phyloP scores from a whole-genome alignment of 2,797 vertebrate species.

The Okamejei kenojei region DNA sequence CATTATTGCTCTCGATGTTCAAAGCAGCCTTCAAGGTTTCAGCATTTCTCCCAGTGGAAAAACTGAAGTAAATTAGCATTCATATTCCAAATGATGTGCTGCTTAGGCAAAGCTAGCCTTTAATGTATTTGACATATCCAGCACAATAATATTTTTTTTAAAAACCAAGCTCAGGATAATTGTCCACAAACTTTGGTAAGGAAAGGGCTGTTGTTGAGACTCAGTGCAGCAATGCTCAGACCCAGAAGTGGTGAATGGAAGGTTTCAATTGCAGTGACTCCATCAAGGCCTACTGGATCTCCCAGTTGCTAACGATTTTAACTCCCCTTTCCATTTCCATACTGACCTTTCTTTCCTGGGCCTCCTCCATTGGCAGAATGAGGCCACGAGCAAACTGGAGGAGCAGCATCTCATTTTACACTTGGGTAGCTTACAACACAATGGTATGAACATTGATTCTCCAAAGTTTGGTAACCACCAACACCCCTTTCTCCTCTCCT shows the following conservation, averaged over 20 bases:
- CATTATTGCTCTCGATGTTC: conserved; percentile 27
- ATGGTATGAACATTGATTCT: too few relatives aligned
- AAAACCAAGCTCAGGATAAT: not conserved
- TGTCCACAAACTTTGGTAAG: not conserved
- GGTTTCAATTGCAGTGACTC: not conserved
- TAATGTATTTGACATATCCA: conserved; percentile 18
- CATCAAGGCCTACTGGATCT: too few relatives aligned
- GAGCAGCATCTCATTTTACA: too few relatives aligned
- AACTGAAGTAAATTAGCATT: conserved; percentile 28
- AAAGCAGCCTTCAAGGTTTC: conserved; percentile 19
- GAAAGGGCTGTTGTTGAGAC: not conserved
- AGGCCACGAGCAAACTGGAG: too few relatives aligned
- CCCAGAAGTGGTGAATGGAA: not conserved
- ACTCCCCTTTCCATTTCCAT: too few relatives aligned
- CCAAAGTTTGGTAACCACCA: too few relatives aligned
- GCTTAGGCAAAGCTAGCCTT: conserved; percentile 13
- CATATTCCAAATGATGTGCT: conserved; percentile 8
- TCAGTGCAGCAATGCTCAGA: not conserved
- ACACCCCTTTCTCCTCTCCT: too few relatives aligned
- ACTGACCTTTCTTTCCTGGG: too few relatives aligned
- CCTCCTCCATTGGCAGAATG: too few relatives aligned
- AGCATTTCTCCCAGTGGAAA: conserved; percentile 19
- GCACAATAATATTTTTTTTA: conserved; percentile 18
- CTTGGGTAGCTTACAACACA: too few relatives aligned
- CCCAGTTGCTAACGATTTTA: too few relatives aligned